These are phyloP conservation scores for Trypoxylus dichotomus DNA, from an alignment of 1,140 invertebrate species.

Conservation along the genomic window DNA sequence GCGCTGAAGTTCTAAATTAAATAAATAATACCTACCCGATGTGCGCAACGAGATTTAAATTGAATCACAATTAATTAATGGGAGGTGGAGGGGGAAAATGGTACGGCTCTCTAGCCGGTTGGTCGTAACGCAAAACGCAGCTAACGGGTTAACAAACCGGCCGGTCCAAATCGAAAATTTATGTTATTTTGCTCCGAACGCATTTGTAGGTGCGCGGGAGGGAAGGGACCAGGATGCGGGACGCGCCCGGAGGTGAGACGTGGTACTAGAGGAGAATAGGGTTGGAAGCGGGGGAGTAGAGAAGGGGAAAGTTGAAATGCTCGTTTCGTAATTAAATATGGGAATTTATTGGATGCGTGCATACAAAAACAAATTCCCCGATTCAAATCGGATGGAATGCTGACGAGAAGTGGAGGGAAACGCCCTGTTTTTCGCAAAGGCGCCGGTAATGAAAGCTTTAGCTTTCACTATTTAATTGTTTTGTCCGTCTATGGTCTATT, in stretches of 20 bases:
- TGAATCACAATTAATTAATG: conserved; percentile 20
- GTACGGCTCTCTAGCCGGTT: neutral
- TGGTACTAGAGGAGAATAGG: neutral
- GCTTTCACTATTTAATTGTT: too few relatives aligned
- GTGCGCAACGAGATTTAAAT: neutral
- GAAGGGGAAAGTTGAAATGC: neutral
- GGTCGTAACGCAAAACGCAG: neutral
- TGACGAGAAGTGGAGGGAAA: neutral
- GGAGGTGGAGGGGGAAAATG: neutral
- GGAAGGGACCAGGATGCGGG: neutral
- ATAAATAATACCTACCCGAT: conserved; percentile 2
- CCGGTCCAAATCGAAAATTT: neutral
- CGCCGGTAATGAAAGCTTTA: neutral
- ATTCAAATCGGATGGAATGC: neutral
- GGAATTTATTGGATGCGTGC: neutral
- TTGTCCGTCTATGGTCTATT: too few relatives aligned
- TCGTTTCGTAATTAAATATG: conserved; percentile 9
- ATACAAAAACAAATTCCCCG: neutral
- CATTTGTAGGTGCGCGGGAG: too few relatives aligned
- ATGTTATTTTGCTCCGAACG: neutral
- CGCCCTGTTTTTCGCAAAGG: neutral
- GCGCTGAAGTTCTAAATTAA: conserved; percentile 2
- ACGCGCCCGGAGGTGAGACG: neutral
- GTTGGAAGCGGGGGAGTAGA: neutral
- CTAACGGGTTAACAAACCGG: neutral